A percentile compares a stretch with the other conserved stretches of the same genome.
Conservation (phyloP, 2,797 vertebrate species). For the Phalanger gymnotis region DNA sequence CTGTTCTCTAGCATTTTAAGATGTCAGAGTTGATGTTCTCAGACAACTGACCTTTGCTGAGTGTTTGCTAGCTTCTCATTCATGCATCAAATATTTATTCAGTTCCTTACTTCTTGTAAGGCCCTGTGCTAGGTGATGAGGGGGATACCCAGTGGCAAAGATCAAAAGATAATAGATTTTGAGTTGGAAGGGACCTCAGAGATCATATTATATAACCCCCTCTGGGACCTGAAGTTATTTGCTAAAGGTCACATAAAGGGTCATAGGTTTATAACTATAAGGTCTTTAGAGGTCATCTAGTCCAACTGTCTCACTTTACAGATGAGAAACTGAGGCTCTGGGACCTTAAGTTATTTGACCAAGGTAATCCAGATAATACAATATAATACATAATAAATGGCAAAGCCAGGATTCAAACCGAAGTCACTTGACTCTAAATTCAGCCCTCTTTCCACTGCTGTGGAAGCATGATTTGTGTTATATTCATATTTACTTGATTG, state of each 20-base stretch:
- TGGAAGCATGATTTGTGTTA: background rate
- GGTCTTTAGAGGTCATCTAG: background rate
- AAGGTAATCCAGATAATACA: background rate
- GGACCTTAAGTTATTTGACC: background rate
- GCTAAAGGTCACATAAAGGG: background rate
- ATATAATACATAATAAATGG: background rate
- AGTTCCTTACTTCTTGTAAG: background rate
- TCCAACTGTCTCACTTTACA: background rate
- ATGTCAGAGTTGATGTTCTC: constrained; percentile 36
- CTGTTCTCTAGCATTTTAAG: constrained; percentile 22
- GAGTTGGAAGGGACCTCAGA: background rate
- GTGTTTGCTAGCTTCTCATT: background rate
- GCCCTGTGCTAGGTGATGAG: background rate
- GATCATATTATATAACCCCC: background rate
- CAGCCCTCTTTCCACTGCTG: background rate
- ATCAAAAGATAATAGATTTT: background rate
- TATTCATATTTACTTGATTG: background rate
- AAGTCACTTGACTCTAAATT: background rate
- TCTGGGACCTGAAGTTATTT: background rate
- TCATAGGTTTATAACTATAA: background rate
- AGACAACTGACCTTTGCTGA: constrained; percentile 21
- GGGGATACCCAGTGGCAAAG: background rate
- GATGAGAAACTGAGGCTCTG: background rate
- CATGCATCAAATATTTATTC: background rate
- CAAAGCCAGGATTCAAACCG: background rate